These are phyloP conservation scores for Pterois miles DNA, from an alignment of 2,797 vertebrate species.

Conservation along the genomic window DNA sequence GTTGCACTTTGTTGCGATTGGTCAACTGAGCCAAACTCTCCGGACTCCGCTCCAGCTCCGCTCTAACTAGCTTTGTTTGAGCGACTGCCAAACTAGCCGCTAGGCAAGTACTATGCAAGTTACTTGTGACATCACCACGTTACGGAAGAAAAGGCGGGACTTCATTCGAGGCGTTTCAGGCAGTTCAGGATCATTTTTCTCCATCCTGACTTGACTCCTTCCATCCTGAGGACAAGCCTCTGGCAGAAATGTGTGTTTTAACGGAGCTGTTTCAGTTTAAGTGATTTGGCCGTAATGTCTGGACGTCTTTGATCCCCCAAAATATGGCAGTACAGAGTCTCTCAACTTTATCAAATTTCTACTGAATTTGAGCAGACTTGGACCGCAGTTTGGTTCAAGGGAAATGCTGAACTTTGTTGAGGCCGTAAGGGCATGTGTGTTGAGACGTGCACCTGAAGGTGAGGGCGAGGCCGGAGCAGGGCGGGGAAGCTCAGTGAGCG, in stretches of 20 bases:
- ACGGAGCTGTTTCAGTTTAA: neutral
- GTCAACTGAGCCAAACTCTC: too few species aligned
- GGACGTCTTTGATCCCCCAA: neutral
- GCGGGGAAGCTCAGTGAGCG: conserved; percentile 50
- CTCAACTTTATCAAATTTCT: neutral
- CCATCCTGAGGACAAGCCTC: neutral
- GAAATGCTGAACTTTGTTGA: conserved; percentile 20
- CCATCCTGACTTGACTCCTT: neutral
- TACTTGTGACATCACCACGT: too few species aligned
- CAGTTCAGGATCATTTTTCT: neutral
- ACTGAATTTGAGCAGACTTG: neutral
- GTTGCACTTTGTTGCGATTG: too few species aligned
- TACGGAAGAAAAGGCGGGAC: too few species aligned
- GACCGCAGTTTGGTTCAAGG: neutral
- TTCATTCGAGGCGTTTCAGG: too few species aligned
- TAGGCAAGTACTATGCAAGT: too few species aligned
- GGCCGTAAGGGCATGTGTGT: neutral
- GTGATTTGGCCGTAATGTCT: neutral
- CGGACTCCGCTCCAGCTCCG: too few species aligned
- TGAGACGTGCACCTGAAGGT: conserved; percentile 42
- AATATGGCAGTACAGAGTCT: neutral
- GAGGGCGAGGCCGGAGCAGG: conserved; percentile 52
- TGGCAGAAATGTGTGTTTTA: neutral
- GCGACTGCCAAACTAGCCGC: too few species aligned
- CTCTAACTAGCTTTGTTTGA: too few species aligned